phyloP scores from a whole-genome alignment of 2,888 invertebrate genomes.

The Dorcus hopei region DNA sequence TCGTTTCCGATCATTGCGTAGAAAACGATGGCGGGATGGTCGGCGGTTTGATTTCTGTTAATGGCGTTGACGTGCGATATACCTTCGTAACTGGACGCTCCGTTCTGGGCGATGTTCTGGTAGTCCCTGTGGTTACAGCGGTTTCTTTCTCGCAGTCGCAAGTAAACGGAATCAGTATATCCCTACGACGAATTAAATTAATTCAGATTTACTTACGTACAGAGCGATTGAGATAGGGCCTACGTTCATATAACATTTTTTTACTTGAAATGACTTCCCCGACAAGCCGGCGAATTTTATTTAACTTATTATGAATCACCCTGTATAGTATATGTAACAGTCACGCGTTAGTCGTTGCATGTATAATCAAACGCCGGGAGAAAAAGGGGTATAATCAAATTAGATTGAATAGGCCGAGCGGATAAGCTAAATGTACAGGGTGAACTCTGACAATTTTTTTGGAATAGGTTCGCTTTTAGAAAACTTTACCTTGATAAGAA shows the following conservation, averaged over 20 bases:
- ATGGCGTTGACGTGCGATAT: slow-evolving; percentile 36
- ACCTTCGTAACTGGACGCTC: slow-evolving; percentile 37
- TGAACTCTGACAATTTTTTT: not conserved
- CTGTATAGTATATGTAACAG: no score
- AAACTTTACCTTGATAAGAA: slow-evolving; percentile 32
- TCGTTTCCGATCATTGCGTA: slow-evolving; percentile 53
- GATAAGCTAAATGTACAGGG: no score
- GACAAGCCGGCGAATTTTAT: no score
- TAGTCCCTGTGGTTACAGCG: slow-evolving; percentile 53
- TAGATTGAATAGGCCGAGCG: no score
- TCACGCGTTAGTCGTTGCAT: no score
- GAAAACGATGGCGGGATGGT: slow-evolving; percentile 47
- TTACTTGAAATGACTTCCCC: no score
- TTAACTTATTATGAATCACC: no score
- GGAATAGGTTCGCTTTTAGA: not conserved
- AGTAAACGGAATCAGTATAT: slow-evolving; percentile 37
- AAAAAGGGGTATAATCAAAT: no score
- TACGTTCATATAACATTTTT: no score
- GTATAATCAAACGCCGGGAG: no score
- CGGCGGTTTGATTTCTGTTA: slow-evolving; percentile 41
- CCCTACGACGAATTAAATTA: slow-evolving; percentile 25
- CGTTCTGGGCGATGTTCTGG: slow-evolving; percentile 52
- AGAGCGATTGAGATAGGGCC: no score
- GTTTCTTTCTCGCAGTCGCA: slow-evolving; percentile 45
- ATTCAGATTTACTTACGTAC: not conserved